Conservation (phyloP, 2,888 invertebrate species). For the Clusia tigrina region DNA sequence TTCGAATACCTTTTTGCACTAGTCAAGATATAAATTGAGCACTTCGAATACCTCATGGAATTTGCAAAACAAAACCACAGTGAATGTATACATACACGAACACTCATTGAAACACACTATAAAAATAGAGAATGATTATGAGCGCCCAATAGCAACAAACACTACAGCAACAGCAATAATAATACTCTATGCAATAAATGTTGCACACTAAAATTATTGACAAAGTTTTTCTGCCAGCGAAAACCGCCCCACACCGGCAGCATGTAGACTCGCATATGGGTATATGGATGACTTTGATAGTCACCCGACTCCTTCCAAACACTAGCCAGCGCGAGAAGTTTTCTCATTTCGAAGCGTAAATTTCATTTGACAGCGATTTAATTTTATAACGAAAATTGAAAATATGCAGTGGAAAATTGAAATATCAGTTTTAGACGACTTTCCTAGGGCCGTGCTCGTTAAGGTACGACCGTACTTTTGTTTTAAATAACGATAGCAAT, state of each 20-base stretch:
- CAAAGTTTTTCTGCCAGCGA: conserved; percentile 26
- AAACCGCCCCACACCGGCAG: conserved; percentile 21
- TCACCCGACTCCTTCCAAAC: too few relatives aligned
- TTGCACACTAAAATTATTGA: conserved; percentile 26
- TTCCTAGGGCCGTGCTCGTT: neutral
- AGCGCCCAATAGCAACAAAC: conserved; percentile 14
- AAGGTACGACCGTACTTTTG: too few relatives aligned
- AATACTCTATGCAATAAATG: conserved; percentile 27
- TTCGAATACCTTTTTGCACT: neutral
- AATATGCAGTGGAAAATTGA: conserved; percentile 23
- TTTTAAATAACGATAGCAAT: too few relatives aligned
- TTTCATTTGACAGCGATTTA: conserved; percentile 43
- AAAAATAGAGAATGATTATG: conserved; percentile 4
- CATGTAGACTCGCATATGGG: neutral
- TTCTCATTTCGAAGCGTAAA: conserved; percentile 45
- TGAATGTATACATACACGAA: neutral
- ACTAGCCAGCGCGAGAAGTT: conserved; percentile 40
- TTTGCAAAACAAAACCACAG: neutral
- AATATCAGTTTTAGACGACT: neutral
- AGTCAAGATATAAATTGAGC: too few relatives aligned
- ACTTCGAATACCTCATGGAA: neutral
- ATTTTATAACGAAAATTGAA: conserved; percentile 33
- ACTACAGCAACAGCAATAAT: conserved; percentile 36
- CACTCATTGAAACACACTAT: conserved; percentile 19
- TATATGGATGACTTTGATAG: too few relatives aligned